Conservation (phyloP, 2,113 vertebrate species). For the Eurystomus gularis region DNA sequence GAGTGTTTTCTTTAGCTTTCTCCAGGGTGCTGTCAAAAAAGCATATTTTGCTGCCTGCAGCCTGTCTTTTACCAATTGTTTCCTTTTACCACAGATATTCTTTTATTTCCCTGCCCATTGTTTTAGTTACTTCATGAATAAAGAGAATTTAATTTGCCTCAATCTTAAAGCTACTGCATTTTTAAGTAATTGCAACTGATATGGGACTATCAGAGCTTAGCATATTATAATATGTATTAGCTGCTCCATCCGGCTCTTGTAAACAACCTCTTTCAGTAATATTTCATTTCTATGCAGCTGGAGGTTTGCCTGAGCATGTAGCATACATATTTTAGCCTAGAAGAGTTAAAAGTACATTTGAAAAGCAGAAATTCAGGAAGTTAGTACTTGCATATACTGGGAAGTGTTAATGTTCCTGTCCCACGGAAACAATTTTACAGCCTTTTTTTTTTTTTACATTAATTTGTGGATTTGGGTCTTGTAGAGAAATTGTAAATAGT, state of each 20-base stretch:
- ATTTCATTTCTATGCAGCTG: constrained; percentile 55
- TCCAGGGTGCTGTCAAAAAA: background rate
- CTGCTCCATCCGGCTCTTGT: constrained; percentile 15
- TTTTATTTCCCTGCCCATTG: constrained; percentile 29
- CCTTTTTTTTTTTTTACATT: background rate
- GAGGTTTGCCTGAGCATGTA: constrained; percentile 28
- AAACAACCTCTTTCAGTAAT: constrained; percentile 48
- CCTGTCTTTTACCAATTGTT: background rate
- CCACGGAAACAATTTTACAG: background rate
- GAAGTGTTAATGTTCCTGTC: background rate
- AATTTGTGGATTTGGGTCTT: background rate
- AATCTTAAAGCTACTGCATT: constrained; percentile 14
- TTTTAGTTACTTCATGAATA: constrained; percentile 37
- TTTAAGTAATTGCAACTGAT: constrained; percentile 51
- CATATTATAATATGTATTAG: constrained; percentile 47
- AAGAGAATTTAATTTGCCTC: constrained; percentile 32
- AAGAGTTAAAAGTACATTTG: background rate
- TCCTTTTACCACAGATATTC: background rate
- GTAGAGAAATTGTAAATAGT: background rate
- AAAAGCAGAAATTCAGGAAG: constrained; percentile 1
- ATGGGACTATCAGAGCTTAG: constrained; percentile 6
- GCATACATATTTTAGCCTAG: constrained; percentile 11
- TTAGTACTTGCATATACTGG: background rate
- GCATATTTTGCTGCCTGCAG: background rate
- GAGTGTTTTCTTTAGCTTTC: background rate